Conservation (phyloP, 2,113 vertebrate genomes). For the Parus major region DNA sequence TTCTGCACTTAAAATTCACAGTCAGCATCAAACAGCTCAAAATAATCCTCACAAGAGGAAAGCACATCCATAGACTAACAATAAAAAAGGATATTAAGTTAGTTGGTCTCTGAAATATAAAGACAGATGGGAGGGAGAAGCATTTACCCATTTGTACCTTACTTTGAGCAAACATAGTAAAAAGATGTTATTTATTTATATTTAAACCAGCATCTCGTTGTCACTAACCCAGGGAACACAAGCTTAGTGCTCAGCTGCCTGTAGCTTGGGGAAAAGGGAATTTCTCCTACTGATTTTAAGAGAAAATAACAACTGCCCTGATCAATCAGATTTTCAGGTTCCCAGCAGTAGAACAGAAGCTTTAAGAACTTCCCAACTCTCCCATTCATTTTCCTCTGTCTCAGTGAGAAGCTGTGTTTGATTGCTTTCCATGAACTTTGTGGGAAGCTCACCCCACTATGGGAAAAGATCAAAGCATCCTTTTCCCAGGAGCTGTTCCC, state of each 20-base stretch:
- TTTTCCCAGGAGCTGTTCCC: neutral
- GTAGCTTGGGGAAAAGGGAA: neutral
- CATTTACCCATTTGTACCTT: neutral
- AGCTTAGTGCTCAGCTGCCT: fast-evolving
- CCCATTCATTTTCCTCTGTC: neutral
- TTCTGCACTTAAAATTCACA: neutral
- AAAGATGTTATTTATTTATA: neutral
- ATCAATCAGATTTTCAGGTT: neutral
- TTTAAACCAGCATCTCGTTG: neutral
- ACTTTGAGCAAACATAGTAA: neutral
- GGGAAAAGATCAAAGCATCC: neutral
- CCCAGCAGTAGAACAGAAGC: neutral
- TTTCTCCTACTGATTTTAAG: neutral
- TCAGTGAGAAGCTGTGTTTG: neutral
- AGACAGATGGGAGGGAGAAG: neutral
- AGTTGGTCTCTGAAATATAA: neutral
- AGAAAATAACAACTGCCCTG: neutral
- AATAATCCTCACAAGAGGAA: neutral
- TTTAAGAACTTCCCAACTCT: neutral
- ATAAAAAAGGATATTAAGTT: neutral
- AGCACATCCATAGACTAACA: neutral
- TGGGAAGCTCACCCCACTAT: neutral
- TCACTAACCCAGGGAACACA: neutral
- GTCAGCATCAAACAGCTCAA: neutral
- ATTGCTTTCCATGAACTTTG: neutral